Evolutionary conservation across 2,888 invertebrate species (phyloP).

Genomic region (Nomada ruficornis): DNA sequence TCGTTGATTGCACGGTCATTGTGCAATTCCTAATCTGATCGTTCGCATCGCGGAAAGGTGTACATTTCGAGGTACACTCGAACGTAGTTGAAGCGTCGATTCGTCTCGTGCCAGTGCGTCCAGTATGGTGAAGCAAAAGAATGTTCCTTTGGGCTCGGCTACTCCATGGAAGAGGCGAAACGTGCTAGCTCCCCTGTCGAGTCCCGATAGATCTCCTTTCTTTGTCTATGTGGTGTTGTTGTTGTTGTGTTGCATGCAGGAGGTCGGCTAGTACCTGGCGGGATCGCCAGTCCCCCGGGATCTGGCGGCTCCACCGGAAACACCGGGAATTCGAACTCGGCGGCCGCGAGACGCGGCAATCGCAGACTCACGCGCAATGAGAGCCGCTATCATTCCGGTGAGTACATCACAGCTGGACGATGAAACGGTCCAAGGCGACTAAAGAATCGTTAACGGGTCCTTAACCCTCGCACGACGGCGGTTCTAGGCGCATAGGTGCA

Average conservation of each 20-base stretch:
- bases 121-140: background rate
- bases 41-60: no score
- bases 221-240: slow-evolving; percentile 81
- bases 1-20: no score
- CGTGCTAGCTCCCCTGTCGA: slow-evolving; percentile 35
- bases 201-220: slow-evolving; percentile 61
- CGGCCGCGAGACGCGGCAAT: slow-evolving; percentile 91
- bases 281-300: slow-evolving; percentile 84
- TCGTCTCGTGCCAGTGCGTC: background rate
- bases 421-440: slow-evolving; percentile 24
- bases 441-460: slow-evolving; percentile 43
- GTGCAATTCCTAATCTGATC: no score
- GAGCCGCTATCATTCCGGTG: slow-evolving; percentile 98
- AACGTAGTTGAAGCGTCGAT: background rate
- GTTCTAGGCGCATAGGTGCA: background rate
- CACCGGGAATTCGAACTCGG: slow-evolving; percentile 81
- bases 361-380: slow-evolving; percentile 96
- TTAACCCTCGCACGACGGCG: slow-evolving; percentile 51
- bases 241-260: slow-evolving; percentile 85
- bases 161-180: background rate
- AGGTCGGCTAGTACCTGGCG: slow-evolving; percentile 82
- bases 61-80: no score
- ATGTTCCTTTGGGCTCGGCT: background rate
- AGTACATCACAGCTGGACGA: slow-evolving; percentile 82
- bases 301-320: slow-evolving; percentile 85